Base-by-base conservation (phyloP, 2,113 vertebrate species). In the Ictalurus punctatus region DNA sequence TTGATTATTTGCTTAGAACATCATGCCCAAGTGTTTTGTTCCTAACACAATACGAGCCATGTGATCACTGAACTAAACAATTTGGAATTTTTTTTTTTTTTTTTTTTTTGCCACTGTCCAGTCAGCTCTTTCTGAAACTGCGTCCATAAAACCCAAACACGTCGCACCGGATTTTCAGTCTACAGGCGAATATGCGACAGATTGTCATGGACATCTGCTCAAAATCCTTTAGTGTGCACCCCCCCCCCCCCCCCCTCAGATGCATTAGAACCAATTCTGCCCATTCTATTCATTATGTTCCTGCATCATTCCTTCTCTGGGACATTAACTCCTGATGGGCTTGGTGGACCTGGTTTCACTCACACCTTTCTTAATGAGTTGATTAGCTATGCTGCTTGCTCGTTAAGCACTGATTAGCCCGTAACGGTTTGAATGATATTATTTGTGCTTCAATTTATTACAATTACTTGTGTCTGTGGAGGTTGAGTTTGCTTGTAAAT, bases 311-410 rank as follows among this genome's bases (percentile, higher is more conserved):
- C 69, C 69, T 59, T 81, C 65, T 44, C 79, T 44, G 86, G 86
- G 79, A 87, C 80, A 59, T 59, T 67, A 44, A 58, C 54, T 88
- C 80, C 81, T 74, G 69, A 61, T 76, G 87, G 81, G 37, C 40
- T 56, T 83, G 87, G 34, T 76, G 67, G 81, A 88, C 67, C 67
- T 84, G 48, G 56, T 88, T 79, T 86, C 85, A 21, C 79, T 76
- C 85, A 58, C 73, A 90, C 85, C 85, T 76, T 83, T 90, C 78
- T 67, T 87, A 90, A 87, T 90, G 89, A 87, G 89, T 90, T 84
- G 78, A 90, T 90, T 90, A 90, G 89, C 80, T 67, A 30, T 90
- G 65, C 83, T 59, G 74, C 82, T 90, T 27, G 79, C 82, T 90
- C 86, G 48, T 83, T 90, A 90, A 78, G 81, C 82, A 30, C 81